Evolutionary conservation across 2,888 invertebrate genomes (phyloP).

Genomic region (Hyalella azteca): DNA sequence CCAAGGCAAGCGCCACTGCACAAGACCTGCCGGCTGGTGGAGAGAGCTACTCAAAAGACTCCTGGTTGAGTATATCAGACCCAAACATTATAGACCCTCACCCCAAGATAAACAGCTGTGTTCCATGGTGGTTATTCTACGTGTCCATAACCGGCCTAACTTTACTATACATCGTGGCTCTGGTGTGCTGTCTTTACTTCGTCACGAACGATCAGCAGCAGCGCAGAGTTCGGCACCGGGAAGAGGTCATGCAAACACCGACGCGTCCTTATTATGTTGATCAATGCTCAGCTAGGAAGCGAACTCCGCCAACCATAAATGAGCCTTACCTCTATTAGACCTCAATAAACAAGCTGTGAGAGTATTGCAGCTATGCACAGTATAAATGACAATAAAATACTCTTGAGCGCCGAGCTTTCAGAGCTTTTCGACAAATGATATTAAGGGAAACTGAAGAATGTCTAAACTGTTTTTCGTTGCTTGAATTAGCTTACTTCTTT

Average conservation of each 20-base stretch:
- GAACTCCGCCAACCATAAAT: neutral
- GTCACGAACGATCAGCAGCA: neutral
- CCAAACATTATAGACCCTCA: neutral
- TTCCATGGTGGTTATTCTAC: slow-evolving; percentile 4
- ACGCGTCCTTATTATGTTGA: neutral
- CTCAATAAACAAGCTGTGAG: no score
- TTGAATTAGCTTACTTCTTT: no score
- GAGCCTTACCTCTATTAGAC: neutral
- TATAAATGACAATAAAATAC: no score
- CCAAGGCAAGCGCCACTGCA: no score
- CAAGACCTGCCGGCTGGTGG: no score
- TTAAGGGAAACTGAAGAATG: no score
- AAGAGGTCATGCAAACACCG: neutral
- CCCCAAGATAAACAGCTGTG: neutral
- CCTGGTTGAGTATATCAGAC: neutral
- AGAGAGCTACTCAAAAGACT: neutral
- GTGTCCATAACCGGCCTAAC: neutral
- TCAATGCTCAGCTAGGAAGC: slow-evolving; percentile 3
- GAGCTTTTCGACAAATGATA: no score
- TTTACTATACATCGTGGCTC: neutral
- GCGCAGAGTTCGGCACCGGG: neutral
- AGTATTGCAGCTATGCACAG: no score
- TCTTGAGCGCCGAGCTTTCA: no score
- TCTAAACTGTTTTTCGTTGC: no score
- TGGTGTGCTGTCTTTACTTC: neutral